Conservation (phyloP, 2,797 vertebrate genomes). For the Furcifer pardalis region DNA sequence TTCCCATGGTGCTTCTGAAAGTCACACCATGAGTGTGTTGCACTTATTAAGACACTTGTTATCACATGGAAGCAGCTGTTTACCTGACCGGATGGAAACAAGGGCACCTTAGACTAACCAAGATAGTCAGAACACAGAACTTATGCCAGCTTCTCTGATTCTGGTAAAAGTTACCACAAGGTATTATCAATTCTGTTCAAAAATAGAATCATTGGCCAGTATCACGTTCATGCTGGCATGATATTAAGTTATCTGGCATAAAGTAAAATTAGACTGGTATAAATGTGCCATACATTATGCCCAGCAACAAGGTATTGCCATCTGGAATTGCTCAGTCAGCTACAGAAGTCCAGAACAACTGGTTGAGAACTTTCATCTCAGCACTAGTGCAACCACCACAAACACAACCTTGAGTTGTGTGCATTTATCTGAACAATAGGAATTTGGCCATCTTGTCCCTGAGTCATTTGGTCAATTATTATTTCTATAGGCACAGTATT, state of each 20-base stretch:
- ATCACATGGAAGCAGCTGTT: conserved; percentile 18
- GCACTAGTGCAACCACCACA: too few relatives aligned
- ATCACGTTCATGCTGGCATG: not conserved
- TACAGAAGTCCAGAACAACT: too few relatives aligned
- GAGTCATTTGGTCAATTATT: not conserved
- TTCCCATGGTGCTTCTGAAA: conserved; percentile 1
- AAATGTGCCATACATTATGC: too few relatives aligned
- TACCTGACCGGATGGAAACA: conserved; percentile 2
- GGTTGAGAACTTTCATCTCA: too few relatives aligned
- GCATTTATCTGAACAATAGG: too few relatives aligned
- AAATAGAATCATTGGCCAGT: not conserved
- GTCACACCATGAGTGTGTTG: not conserved
- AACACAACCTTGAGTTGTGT: too few relatives aligned
- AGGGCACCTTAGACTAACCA: not conserved
- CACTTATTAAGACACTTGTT: not conserved
- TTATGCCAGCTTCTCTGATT: not conserved
- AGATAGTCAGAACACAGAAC: not conserved
- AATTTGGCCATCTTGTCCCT: not conserved
- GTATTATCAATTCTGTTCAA: not conserved
- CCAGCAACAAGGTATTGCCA: too few relatives aligned
- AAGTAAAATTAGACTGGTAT: too few relatives aligned
- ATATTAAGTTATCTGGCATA: not conserved
- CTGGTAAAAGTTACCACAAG: not conserved
- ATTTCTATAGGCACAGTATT: not conserved
- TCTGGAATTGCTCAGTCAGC: too few relatives aligned